Base-by-base conservation (phyloP, 2,113 vertebrate genomes). In the Azemiops feae region DNA sequence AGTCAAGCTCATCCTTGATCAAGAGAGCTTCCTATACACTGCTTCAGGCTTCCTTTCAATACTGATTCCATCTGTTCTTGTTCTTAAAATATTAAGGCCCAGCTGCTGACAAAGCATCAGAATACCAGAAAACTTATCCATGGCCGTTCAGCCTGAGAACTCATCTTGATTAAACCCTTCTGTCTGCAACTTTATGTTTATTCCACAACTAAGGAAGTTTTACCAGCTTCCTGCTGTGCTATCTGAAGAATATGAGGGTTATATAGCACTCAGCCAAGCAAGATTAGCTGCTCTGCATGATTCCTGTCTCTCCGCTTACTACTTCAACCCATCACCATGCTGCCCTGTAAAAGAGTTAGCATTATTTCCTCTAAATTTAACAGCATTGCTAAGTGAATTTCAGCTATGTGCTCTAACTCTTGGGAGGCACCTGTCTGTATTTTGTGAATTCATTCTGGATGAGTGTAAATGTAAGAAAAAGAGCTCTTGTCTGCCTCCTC, bases 341-440 rank as follows among this genome's bases (percentile, higher is more conserved):
- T 93, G 88, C 89, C 23, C 87, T 10, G 45, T 87, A 89, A 95
- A 95, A 96, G 34, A 47, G 87, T 47, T 88, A 94, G 93, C 94
- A 91, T 93, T 95, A 94, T 94, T 88, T 91, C 89, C 16, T 89
- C 94, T 96, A 94, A 92, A 96, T 93, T 95, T 96, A 96, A 92
- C 96, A 92, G 47, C 0, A 1, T n/a, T 53, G 91, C 54, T 87
- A 92, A 34, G 0, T 4, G 87, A 5, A 0, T 85, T 50, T 45
- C 5, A 14, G 90, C 14, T 30, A 22, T 2, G 2, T 22, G 74
- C 34, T 22, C 50, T 18, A 10, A 92, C 88, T 43, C 60, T 69
- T 43, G 34, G 39, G 43, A 96, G 94, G 94, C 86, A 92, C 64
- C 58, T 22, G 22, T 91, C 94, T 93, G 23, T 5, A 0, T 0